phyloP scores from a whole-genome alignment of 2,797 vertebrate species.

The Myripristis murdjan region DNA sequence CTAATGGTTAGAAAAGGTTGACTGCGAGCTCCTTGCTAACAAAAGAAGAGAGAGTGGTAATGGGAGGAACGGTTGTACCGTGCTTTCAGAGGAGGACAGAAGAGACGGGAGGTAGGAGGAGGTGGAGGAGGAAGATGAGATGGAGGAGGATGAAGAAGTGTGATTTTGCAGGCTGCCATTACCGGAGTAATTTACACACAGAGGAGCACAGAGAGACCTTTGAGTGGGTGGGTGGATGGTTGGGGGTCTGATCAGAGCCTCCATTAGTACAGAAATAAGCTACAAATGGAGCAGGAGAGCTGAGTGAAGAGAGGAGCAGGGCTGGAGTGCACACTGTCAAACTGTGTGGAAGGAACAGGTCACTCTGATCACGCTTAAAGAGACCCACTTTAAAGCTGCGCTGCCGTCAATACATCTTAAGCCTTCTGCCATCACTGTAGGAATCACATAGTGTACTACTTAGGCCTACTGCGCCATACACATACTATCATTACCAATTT shows the following conservation, averaged over 20 bases:
- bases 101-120: slow-evolving; percentile 39
- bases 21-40: slow-evolving; percentile 48
- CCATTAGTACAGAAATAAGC: slow-evolving; percentile 75
- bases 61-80: slow-evolving; percentile 53
- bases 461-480: too few species aligned
- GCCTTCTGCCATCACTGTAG: background rate
- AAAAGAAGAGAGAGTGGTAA: slow-evolving; percentile 59
- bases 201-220: slow-evolving; percentile 66
- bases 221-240: slow-evolving; percentile 72
- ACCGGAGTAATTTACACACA: slow-evolving; percentile 77
- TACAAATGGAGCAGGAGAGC: slow-evolving; percentile 60
- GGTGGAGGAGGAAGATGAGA: slow-evolving; percentile 39
- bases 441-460: slow-evolving; percentile 11
- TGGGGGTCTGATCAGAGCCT: slow-evolving; percentile 68
- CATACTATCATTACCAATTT: background rate
- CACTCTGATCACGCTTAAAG: slow-evolving; percentile 9
- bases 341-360: slow-evolving; percentile 34
- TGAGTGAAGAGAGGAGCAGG: slow-evolving; percentile 38
- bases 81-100: slow-evolving; percentile 47
- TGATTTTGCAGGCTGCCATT: slow-evolving; percentile 76
- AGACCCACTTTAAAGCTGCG: slow-evolving; percentile 41
- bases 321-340: background rate
- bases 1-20: slow-evolving; percentile 72
- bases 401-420: background rate
- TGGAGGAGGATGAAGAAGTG: slow-evolving; percentile 62